Evolutionary conservation across 2,888 invertebrate genomes (phyloP).

Genomic region (Mythimna vitellina): DNA sequence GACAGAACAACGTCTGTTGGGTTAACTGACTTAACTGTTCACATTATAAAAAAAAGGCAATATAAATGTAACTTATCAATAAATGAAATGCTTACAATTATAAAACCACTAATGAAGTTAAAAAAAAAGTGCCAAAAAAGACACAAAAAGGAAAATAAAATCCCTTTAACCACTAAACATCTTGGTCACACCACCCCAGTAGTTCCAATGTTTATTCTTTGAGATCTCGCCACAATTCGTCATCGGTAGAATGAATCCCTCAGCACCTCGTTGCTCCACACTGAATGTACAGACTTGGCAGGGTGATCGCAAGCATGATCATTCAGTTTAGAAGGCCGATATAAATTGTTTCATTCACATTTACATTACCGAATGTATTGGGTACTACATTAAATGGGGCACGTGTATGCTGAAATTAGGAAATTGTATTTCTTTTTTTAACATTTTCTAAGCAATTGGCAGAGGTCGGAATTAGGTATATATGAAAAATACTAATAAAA

Average conservation of each 20-base stretch:
- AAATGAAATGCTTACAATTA: too few species aligned
- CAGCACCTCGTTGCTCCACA: constrained; percentile 69
- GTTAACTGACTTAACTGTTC: too few species aligned
- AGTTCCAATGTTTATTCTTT: constrained; percentile 75
- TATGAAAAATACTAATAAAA: too few species aligned
- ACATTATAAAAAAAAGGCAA: too few species aligned
- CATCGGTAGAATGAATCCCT: constrained; percentile 87
- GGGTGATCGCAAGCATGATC: constrained; percentile 13
- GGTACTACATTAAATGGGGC: background rate
- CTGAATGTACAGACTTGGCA: constrained; percentile 50
- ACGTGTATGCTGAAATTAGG: background rate
- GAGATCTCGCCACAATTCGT: constrained; percentile 84
- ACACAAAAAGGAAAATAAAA: too few species aligned
- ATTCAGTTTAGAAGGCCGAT: constrained; percentile 32
- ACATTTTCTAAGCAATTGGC: too few species aligned
- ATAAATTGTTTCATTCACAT: constrained; percentile 33
- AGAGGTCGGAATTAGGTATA: too few species aligned
- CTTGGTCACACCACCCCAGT: constrained; percentile 69
- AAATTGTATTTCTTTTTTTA: too few species aligned
- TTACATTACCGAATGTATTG: background rate
- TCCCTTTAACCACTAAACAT: background rate
- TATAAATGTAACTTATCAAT: too few species aligned
- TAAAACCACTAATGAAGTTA: too few species aligned
- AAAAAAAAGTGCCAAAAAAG: too few species aligned
- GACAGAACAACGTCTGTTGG: too few species aligned